Conservation (phyloP, 1,140 invertebrate genomes). For the Trachelipus rathkii region DNA sequence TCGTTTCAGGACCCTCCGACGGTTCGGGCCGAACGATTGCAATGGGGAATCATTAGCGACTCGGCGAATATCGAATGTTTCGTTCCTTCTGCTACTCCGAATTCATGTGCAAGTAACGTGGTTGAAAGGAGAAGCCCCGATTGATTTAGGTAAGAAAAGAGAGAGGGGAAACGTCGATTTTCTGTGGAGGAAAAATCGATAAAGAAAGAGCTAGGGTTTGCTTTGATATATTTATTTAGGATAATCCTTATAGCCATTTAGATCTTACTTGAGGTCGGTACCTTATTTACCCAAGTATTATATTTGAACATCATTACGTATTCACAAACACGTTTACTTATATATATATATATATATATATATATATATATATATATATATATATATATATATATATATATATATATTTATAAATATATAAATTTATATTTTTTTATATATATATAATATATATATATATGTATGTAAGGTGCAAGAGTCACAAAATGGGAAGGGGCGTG, state of each 20-base stretch:
- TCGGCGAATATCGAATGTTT: slow-evolving; percentile 82
- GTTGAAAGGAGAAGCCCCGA: slow-evolving; percentile 35
- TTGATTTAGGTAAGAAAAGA: slow-evolving; percentile 39
- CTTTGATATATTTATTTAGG: too few species aligned
- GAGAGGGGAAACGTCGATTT: neutral
- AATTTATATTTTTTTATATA: neutral
- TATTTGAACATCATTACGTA: too few species aligned
- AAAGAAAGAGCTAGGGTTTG: too few species aligned
- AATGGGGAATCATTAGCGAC: slow-evolving; percentile 75
- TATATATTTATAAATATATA: slow-evolving; percentile 14
- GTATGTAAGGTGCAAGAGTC: neutral
- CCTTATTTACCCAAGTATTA: neutral
- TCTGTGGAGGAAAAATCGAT: too few species aligned
- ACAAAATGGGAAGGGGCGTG: too few species aligned
- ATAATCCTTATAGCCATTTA: too few species aligned
- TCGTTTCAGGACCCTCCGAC: slow-evolving; percentile 62
- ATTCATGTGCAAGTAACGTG: slow-evolving; percentile 50
- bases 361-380: slow-evolving; percentile 22
- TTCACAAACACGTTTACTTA: too few species aligned
- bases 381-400: slow-evolving; percentile 22
- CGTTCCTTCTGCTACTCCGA: slow-evolving; percentile 79
- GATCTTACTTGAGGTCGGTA: too few species aligned
- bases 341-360: neutral
- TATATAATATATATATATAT: slow-evolving; percentile 26
- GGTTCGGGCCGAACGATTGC: slow-evolving; percentile 71